Evolutionary conservation across 2,888 invertebrate species (phyloP).

Genomic region (Sinohyriopsis cumingii): DNA sequence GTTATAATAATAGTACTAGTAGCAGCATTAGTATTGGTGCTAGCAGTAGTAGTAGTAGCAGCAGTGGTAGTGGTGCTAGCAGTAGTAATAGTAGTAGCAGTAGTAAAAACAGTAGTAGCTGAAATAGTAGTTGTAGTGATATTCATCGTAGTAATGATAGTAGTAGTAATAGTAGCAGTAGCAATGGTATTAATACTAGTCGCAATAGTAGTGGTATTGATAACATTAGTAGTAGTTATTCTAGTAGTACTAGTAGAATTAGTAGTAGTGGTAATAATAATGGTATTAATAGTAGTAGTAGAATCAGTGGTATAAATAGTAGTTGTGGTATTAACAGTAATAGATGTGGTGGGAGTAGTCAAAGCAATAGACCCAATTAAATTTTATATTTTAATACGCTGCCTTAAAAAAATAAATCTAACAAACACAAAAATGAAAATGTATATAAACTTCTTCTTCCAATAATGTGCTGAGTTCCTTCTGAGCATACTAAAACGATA

Average conservation of each 20-base stretch:
- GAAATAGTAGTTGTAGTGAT: conserved; percentile 3
- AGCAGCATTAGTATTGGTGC: background rate
- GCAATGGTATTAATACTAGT: conserved; percentile 7
- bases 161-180: conserved; percentile 15
- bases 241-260: background rate
- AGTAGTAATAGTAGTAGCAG: conserved; percentile 13
- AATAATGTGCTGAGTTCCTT: too few species aligned
- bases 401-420: too few species aligned
- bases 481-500: too few species aligned
- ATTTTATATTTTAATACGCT: too few species aligned
- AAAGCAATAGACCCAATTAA: too few species aligned
- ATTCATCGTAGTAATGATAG: conserved; percentile 9
- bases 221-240: background rate
- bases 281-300: too few species aligned
- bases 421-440: too few species aligned
- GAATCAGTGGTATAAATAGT: too few species aligned
- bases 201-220: conserved; percentile 1
- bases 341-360: too few species aligned
- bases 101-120: conserved; percentile 4
- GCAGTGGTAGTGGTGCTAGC: background rate
- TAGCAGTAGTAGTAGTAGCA: conserved; percentile 2
- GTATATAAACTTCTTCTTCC: too few species aligned
- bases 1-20: background rate
- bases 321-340: too few species aligned
- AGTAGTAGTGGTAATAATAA: background rate